Base-by-base conservation (phyloP, 2,888 invertebrate genomes). In the Toxonevra muliebris region DNA sequence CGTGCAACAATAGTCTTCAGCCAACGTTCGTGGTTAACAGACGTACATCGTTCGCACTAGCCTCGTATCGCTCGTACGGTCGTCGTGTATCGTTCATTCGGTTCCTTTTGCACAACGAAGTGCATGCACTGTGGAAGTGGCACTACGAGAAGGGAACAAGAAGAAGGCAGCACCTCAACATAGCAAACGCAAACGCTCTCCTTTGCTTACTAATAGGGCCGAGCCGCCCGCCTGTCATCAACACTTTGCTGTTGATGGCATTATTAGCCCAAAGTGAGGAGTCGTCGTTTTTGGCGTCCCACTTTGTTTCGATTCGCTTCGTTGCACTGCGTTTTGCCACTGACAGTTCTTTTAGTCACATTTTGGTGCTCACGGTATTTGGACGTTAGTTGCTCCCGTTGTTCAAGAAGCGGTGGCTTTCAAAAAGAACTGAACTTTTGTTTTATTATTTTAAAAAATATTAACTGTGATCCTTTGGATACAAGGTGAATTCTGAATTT, bases 351-450 rank as follows among this genome's bases (percentile, higher is more conserved):
- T 70, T 55, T 70, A 84, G 82, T 83, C 74, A 81, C 75, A 76
- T 78, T 79, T 83, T 83, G 83, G 83, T 83, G 84, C 80, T 79
- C 79, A 78, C 77, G 79, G 77, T 78, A 80, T 72, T 79, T 80
- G 77, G 83, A 82, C 82, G 79, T 80, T 68, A 68, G 66, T 69
- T 57, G 41, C n/a, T 12, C 57, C 30, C 30, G 40, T 40, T n/a
- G 53, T 11, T 11, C 15, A 53, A 4, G 30, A 40, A 11, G 30
- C 48, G 11, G 12, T 45, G 45, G 45, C 45, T 45, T 13, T 13
- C 45, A 13, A 12, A 11, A 13, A 45, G 13, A 13, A 45, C 45
- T 45, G 45, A n/a, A 45, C 11, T 12, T 11, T 45, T 11, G 12
- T 45, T 11, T 45, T 11, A 45, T 45, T 13, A 11, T 45, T 45